Evolutionary conservation across 2,888 invertebrate genomes (phyloP), one percentile per base, ranked within the genome.

Genomic region (Tetragnatha montana): DNA sequence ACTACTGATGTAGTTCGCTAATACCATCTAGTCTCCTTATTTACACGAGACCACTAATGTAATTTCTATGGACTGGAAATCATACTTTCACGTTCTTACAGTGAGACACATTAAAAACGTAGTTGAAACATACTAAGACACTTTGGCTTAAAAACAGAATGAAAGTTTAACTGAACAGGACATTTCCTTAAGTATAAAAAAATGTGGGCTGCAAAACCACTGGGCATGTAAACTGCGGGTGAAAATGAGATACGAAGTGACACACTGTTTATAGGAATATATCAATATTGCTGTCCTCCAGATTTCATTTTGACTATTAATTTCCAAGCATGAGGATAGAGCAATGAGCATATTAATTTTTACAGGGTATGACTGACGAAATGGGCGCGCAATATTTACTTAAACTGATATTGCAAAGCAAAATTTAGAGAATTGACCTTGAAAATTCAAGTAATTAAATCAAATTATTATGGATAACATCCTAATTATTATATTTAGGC

Each of bases 81-180:
- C 60, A 60, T 60, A 60, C 60, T 12, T 60, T 60, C 60, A 60
- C 60, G 60, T 60, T 60, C 60, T 60, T 17, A 60, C 60, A 60
- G 17, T 60, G 17, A 60, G 60, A 60, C 60, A 60, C 60, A 60
- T 60, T 60, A 60, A 60, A 60, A 60, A 60, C 60, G 10, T 60
- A 60, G 60, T 60, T 60, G 60, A 60, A 60, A 60, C 60, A 60
- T 60, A 60, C 60, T 60, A 60, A 60, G 60, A 60, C 60, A 60
- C 60, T 60, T 60, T 60, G 60, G 60, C 60, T 60, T 60, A 17
- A 60, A 60, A 60, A 60, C 60, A 60, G 60, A 60, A 60, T 60
- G 60, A 60, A 60, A 60, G 17, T 60, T 60, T 35, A 35, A 60
- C 12, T 60, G 60, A 60, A 60, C 60, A 60, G 12, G 17, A 60